These are phyloP conservation scores for Lycocerus yunnanus DNA, from an alignment of 2,888 invertebrate species.

Conservation along the genomic window DNA sequence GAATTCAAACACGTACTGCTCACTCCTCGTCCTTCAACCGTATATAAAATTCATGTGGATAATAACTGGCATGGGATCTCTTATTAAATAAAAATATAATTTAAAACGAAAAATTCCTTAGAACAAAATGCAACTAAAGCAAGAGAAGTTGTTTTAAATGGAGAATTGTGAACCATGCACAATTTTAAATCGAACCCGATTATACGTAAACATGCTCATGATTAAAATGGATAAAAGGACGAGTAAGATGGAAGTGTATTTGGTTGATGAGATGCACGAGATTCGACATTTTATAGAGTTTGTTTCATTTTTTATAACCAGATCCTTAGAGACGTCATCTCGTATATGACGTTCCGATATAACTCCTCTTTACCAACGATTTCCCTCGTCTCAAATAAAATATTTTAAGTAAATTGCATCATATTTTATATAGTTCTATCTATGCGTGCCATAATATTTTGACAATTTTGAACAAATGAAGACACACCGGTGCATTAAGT, in stretches of 20 bases:
- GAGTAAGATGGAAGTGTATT: conserved; percentile 8
- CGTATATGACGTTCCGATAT: conserved; percentile 37
- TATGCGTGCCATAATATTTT: conserved; percentile 29
- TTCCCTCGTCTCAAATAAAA: conserved; percentile 34
- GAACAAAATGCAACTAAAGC: neutral
- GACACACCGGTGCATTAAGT: conserved; percentile 37
- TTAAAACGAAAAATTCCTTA: neutral
- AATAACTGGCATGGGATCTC: neutral
- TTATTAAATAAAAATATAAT: neutral
- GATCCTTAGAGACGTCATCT: conserved; percentile 35
- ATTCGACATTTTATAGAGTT: conserved; percentile 52
- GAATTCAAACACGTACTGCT: conserved; percentile 15
- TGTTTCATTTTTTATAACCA: conserved; percentile 48
- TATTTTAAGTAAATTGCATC: conserved; percentile 29
- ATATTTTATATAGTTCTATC: conserved; percentile 21
- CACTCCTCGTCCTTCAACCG: conserved; percentile 5
- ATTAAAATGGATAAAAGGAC: neutral
- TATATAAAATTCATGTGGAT: conserved; percentile 14
- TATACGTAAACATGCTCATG: neutral
- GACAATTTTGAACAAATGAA: conserved; percentile 35
- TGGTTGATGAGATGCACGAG: conserved; percentile 51
- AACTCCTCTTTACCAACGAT: conserved; percentile 42
- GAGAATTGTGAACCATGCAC: neutral
- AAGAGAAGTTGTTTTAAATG: neutral
- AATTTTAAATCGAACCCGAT: neutral